Evolutionary conservation across 2,888 invertebrate genomes (phyloP), one percentile per base, ranked within the genome.

Genomic region (Folsomia candida): DNA sequence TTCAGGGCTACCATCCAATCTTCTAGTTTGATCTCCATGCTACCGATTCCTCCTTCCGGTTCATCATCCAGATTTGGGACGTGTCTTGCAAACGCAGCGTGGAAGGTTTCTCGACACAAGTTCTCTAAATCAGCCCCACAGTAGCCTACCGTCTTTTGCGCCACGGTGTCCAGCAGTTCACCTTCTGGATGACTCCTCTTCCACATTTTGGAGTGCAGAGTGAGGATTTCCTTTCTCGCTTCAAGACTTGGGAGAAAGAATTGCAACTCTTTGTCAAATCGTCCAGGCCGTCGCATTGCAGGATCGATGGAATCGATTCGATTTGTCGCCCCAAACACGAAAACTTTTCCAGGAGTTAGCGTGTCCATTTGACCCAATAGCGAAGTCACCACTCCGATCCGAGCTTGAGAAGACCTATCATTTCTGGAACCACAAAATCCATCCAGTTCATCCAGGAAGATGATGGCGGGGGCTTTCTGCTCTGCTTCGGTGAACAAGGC

Each of bases 371-470:
- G 86, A 0, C 94, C 94, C 37, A 96, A 84, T 37, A 96, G 84
- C 0, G 95, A 94, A 1, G 94, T 92, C 0, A 95, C 94, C 63
- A 95, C 93, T 79, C 92, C 92, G 1, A 92, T 90, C 83, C 94
- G 94, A 72, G 94, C 92, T 82, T 95, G 94, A 22, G 37, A 64
- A 27, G 22, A 27, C 4, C 65, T n/a, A 18, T 27, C 59, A 3
- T 73, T 67, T 22, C 76, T 60, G 14, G 18, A 59, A 0, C 95
- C 94, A 64, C 94, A 94, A 64, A 96, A 84, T 58, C 95, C 95
- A 83, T 96, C 94, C 76, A 94, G 90, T 84, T 94, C 94, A 83
- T 94, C 94, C 84, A 94, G 94, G 85, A 94, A 94, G 83, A 94
- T 92, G 81, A 94, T 93, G 0, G 93, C 91, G 24, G 94, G 94